A percentile compares a stretch with the other conserved stretches of the same genome.
phyloP scores from a whole-genome alignment of 2,888 invertebrate species.

The Mesoligia furuncula region DNA sequence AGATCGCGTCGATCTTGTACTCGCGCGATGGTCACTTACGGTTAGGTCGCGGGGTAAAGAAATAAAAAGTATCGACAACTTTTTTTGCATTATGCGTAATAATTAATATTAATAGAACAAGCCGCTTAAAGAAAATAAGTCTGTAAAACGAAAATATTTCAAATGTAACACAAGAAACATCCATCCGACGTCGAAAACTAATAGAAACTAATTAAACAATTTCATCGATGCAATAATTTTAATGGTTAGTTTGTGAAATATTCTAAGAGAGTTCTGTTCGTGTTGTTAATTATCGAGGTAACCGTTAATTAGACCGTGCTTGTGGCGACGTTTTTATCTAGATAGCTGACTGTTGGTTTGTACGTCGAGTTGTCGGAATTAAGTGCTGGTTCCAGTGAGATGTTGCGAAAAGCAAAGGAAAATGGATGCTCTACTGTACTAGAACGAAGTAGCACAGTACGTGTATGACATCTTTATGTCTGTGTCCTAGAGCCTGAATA shows the following conservation, averaged over 20 bases:
- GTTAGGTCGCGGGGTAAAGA: not conserved
- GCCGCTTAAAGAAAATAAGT: not conserved
- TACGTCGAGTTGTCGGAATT: conserved; percentile 30
- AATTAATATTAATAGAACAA: no score
- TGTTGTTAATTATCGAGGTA: conserved; percentile 69
- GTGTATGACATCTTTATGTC: no score
- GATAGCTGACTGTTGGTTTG: conserved; percentile 35
- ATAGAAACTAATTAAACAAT: conserved; percentile 20
- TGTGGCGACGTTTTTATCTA: conserved; percentile 52
- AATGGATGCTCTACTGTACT: not conserved
- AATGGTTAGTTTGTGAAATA: conserved; percentile 55
- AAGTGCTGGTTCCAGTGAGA: conserved; percentile 18
- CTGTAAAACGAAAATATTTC: not conserved
- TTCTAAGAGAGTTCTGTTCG: conserved; percentile 57
- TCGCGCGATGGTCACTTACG: no score
- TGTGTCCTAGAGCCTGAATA: not conserved
- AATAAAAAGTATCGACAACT: not conserved
- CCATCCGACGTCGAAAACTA: not conserved
- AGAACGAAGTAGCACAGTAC: not conserved
- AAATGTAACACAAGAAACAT: not conserved
- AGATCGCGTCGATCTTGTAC: no score
- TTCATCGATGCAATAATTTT: conserved; percentile 43
- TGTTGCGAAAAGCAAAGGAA: conserved; percentile 31
- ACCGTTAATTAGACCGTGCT: conserved; percentile 74
- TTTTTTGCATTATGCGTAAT: not conserved